These are phyloP conservation scores for Rousettus madagascariensis DNA, from an alignment of 2,797 vertebrate genomes.

Conservation along the genomic window DNA sequence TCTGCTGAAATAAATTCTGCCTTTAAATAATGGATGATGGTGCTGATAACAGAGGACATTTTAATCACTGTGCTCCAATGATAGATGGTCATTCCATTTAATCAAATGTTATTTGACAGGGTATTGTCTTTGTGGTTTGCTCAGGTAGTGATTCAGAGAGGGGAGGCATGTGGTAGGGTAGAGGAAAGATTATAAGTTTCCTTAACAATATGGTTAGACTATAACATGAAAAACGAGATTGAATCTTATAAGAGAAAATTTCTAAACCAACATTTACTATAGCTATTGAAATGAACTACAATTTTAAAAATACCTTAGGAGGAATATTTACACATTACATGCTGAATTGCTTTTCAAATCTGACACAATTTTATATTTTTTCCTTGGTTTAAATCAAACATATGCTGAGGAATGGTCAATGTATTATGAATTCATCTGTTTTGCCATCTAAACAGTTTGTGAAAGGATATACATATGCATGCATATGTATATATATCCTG, in stretches of 20 bases:
- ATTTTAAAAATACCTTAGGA: neutral
- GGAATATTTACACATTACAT: neutral
- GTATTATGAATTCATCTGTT: neutral
- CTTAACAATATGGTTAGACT: constrained; percentile 11
- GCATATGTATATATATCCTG: neutral
- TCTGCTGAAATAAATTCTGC: constrained; percentile 71
- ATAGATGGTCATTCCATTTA: constrained; percentile 78
- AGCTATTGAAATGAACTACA: neutral
- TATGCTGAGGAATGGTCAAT: neutral
- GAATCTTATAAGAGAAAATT: neutral
- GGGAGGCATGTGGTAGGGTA: neutral
- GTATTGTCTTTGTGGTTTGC: constrained; percentile 61
- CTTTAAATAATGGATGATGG: constrained; percentile 79
- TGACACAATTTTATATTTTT: neutral
- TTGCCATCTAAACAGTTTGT: neutral
- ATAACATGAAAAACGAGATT: neutral
- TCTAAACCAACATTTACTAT: neutral
- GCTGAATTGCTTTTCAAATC: neutral
- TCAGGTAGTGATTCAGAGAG: constrained; percentile 54
- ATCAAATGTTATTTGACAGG: constrained; percentile 80
- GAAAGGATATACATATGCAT: neutral
- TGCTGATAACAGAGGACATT: constrained; percentile 80
- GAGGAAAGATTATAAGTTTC: constrained; percentile 37
- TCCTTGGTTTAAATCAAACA: neutral
- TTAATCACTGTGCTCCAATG: constrained; percentile 80